Conservation (phyloP, 2,888 invertebrate species). For the Andrena flavipes region DNA sequence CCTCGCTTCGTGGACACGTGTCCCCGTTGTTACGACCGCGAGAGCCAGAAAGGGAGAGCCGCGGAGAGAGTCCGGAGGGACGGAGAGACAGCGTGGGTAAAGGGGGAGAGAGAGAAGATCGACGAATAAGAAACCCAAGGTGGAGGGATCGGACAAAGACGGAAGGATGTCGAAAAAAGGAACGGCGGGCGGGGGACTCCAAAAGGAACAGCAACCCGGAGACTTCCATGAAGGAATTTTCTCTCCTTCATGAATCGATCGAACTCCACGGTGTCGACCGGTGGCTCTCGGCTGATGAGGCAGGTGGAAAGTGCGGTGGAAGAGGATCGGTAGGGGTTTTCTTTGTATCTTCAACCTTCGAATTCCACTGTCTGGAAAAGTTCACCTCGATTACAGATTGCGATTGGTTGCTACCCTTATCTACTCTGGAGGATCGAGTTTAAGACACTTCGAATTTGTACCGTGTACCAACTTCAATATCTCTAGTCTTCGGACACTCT, state of each 20-base stretch:
- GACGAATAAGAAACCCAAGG: constrained; percentile 29
- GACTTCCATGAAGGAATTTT: constrained; percentile 48
- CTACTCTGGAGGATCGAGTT: too few relatives aligned
- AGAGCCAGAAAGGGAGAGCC: constrained; percentile 38
- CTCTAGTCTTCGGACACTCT: too few relatives aligned
- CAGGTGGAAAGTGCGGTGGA: neutral
- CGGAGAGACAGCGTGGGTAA: neutral
- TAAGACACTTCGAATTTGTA: too few relatives aligned
- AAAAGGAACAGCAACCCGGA: constrained; percentile 19
- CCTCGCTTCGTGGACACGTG: constrained; percentile 64
- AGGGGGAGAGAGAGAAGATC: constrained; percentile 11
- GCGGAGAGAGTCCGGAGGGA: constrained; percentile 14
- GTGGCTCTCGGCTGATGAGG: neutral
- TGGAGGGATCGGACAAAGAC: constrained; percentile 29
- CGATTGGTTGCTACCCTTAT: too few relatives aligned
- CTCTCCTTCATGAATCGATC: constrained; percentile 28
- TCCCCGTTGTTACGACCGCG: constrained; percentile 63
- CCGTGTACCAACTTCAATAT: too few relatives aligned
- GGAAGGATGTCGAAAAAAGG: constrained; percentile 35
- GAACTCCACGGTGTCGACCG: neutral
- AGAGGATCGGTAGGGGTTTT: neutral
- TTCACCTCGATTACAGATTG: too few relatives aligned
- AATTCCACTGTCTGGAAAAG: too few relatives aligned
- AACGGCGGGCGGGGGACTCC: constrained; percentile 17
- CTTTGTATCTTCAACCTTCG: too few relatives aligned